Conservation (phyloP, 2,797 vertebrate species). For the Anguilla anguilla region DNA sequence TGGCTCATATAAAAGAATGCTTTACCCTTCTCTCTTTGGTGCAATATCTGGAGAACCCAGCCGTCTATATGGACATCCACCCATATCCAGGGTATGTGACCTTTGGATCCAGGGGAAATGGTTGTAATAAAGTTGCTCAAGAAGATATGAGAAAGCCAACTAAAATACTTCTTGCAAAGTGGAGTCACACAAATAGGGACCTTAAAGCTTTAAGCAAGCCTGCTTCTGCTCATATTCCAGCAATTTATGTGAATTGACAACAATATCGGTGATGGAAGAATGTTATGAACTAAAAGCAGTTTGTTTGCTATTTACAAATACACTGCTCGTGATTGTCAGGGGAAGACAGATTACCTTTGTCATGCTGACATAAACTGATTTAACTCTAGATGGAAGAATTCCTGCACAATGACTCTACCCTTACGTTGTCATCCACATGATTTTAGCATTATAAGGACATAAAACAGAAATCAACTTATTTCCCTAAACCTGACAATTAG, state of each 20-base stretch:
- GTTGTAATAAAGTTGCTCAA: conserved; percentile 74
- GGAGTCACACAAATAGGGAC: not conserved
- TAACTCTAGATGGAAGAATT: not conserved
- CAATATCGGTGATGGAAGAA: not conserved
- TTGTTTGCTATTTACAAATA: not conserved
- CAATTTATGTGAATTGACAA: not conserved
- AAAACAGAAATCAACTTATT: not conserved
- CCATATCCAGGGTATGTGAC: not conserved
- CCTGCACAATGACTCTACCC: not conserved
- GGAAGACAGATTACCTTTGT: conserved; percentile 9
- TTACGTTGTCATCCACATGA: not conserved
- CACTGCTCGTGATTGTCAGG: not conserved
- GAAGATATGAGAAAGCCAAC: conserved; percentile 78
- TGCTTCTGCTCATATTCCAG: not conserved
- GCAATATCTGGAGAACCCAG: not conserved
- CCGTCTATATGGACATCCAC: not conserved
- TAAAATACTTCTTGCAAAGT: conserved; percentile 34
- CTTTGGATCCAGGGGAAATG: conserved; percentile 44
- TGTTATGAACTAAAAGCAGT: not conserved
- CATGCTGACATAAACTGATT: conserved; percentile 11
- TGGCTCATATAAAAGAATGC: no score
- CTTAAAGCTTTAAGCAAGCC: not conserved
- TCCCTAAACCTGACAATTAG: not conserved
- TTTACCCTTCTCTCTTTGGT: not conserved
- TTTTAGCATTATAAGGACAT: not conserved